Evolutionary conservation across 2,113 vertebrate species (phyloP).

Genomic region (Neofelis nebulosa): DNA sequence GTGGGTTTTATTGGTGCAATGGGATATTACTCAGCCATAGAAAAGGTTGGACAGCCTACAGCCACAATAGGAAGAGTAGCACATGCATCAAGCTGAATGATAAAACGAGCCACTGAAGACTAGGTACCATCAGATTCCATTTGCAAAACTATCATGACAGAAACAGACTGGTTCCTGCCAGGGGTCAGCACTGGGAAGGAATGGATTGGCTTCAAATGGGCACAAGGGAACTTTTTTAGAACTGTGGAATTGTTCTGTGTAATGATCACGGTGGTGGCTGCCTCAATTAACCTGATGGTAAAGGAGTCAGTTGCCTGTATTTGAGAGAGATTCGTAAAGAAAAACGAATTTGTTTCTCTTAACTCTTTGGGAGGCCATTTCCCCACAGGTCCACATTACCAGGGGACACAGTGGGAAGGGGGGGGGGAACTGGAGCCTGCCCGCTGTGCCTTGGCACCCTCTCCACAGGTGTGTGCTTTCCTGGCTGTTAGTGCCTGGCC

Average conservation of each 20-base stretch:
- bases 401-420: not conserved
- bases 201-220: not conserved
- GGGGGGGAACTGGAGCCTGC: not conserved
- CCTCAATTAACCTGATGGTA: not conserved
- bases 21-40: not conserved
- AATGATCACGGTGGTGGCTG: accelerated
- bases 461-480: not conserved
- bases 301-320: not conserved
- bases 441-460: not conserved
- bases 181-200: not conserved
- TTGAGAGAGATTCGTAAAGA: not conserved
- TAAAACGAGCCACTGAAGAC: not conserved
- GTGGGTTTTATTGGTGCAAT: not conserved
- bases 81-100: not conserved
- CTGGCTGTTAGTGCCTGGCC: not conserved
- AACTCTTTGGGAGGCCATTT: not conserved
- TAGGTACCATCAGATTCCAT: not conserved
- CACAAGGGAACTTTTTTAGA: not conserved
- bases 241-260: not conserved
- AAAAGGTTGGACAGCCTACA: not conserved
- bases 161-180: not conserved
- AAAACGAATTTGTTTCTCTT: not conserved
- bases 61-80: not conserved
- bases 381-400: not conserved
- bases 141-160: not conserved